phyloP scores from a whole-genome alignment of 2,797 vertebrate genomes.

The Pantherophis vulpinus region DNA sequence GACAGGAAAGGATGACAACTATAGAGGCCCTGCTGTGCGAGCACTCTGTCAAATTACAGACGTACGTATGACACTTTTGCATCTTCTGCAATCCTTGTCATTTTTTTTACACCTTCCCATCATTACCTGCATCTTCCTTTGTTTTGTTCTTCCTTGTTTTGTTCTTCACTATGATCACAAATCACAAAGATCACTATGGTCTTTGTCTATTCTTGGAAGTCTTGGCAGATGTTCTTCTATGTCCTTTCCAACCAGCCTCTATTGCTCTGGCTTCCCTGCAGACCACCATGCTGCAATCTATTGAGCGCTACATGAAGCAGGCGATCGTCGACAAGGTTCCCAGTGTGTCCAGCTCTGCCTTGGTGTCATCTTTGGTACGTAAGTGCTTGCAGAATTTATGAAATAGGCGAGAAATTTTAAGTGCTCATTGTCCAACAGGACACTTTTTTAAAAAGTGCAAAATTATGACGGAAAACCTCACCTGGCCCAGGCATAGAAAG shows the following conservation, averaged over 20 bases:
- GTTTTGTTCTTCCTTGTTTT: background rate
- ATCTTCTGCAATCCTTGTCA: background rate
- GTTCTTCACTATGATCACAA: background rate
- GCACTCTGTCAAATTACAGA: conserved; percentile 80
- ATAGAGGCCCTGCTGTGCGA: conserved; percentile 77
- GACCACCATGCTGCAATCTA: conserved; percentile 81
- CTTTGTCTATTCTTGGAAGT: background rate
- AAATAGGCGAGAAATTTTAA: background rate
- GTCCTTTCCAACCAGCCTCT: background rate
- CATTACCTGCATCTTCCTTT: background rate
- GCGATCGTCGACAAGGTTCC: conserved; percentile 81
- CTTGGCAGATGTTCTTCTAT: background rate
- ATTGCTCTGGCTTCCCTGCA: conserved; percentile 46
- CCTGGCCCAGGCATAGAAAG: background rate
- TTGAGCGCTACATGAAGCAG: conserved; percentile 82
- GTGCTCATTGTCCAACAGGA: background rate
- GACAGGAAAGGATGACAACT: conserved; percentile 82
- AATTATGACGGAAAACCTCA: background rate
- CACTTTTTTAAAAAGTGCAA: background rate
- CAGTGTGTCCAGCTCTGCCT: conserved; percentile 80
- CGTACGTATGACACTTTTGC: conserved; percentile 65
- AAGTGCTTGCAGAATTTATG: rapidly evolving
- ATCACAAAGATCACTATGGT: background rate
- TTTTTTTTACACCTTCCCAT: no score
- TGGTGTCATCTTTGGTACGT: conserved; percentile 79